Conservation (phyloP, 2,888 invertebrate genomes). For the Brassicogethes aeneus region DNA sequence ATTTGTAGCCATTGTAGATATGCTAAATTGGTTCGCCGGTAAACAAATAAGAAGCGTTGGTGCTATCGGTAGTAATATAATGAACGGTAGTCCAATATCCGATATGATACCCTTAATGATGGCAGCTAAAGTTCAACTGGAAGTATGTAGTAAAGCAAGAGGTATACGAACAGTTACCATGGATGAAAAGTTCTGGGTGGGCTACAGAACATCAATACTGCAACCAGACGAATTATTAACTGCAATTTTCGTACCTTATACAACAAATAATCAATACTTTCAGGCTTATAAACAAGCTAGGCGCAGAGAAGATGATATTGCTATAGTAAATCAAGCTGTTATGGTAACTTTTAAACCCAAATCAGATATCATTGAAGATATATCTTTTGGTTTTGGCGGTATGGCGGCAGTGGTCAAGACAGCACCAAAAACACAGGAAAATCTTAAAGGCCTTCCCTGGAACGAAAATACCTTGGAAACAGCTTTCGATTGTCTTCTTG, state of each 20-base stretch:
- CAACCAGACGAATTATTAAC: slow-evolving; percentile 70
- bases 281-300: slow-evolving; percentile 86
- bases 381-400: slow-evolving; percentile 79
- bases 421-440: slow-evolving; percentile 56
- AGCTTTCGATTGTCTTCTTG: slow-evolving; percentile 52
- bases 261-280: slow-evolving; percentile 59
- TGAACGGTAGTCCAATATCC: slow-evolving; percentile 90
- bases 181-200: slow-evolving; percentile 74
- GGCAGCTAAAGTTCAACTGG: slow-evolving; percentile 52
- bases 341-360: slow-evolving; percentile 55
- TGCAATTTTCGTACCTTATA: slow-evolving; percentile 70
- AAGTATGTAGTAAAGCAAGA: slow-evolving; percentile 48
- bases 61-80: slow-evolving; percentile 51
- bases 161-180: slow-evolving; percentile 55
- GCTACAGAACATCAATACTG: slow-evolving; percentile 72
- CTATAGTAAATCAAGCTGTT: slow-evolving; percentile 85
- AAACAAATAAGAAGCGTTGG: slow-evolving; percentile 92
- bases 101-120: slow-evolving; percentile 96
- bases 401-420: slow-evolving; percentile 82
- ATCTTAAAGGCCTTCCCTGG: slow-evolving; percentile 26
- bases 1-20: slow-evolving; percentile 63
- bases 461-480: slow-evolving; percentile 38
- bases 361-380: slow-evolving; percentile 47
- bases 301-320: slow-evolving; percentile 89
- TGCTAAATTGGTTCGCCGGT: slow-evolving; percentile 93